phyloP scores from a whole-genome alignment of 2,113 vertebrate genomes.

The Solea solea region DNA sequence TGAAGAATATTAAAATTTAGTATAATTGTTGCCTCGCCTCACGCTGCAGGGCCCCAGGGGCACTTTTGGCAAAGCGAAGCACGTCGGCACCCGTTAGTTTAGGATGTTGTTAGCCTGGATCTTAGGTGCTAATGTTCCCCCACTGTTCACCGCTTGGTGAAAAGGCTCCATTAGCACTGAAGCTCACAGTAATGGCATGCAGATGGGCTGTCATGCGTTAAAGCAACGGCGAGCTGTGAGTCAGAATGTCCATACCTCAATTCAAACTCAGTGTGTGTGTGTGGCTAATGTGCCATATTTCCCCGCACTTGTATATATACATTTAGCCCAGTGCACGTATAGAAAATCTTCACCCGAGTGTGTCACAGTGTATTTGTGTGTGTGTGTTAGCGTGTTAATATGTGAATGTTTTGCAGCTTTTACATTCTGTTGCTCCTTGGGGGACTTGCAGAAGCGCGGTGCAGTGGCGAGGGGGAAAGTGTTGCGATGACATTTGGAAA shows the following conservation, averaged over 20 bases:
- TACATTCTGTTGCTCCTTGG: conserved; percentile 46
- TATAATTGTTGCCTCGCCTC: conserved; percentile 24
- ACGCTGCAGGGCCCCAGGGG: conserved; percentile 20
- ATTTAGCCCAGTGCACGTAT: not conserved
- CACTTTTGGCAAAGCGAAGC: conserved; percentile 42
- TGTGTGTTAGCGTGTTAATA: not conserved
- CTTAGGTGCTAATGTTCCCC: conserved; percentile 62
- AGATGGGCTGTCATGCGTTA: conserved; percentile 44
- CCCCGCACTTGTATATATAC: not conserved
- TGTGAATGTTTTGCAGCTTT: conserved; percentile 20
- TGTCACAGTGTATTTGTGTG: not conserved
- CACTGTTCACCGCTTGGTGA: conserved; percentile 60
- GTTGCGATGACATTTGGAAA: conserved; percentile 47
- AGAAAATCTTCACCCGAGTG: not conserved
- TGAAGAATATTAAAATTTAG: conserved; percentile 46
- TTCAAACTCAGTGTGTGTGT: conserved; percentile 1
- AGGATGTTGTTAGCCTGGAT: conserved; percentile 55
- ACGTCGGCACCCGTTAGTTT: conserved; percentile 50
- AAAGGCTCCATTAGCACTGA: conserved; percentile 68
- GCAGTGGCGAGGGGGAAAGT: conserved; percentile 22
- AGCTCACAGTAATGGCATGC: conserved; percentile 51
- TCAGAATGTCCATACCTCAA: conserved; percentile 6
- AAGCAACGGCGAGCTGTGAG: conserved; percentile 41
- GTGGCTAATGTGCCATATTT: not conserved
- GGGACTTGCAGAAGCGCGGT: conserved; percentile 27